Evolutionary conservation across 2,888 invertebrate species (phyloP).

Genomic region (Polylopha cassiicola): DNA sequence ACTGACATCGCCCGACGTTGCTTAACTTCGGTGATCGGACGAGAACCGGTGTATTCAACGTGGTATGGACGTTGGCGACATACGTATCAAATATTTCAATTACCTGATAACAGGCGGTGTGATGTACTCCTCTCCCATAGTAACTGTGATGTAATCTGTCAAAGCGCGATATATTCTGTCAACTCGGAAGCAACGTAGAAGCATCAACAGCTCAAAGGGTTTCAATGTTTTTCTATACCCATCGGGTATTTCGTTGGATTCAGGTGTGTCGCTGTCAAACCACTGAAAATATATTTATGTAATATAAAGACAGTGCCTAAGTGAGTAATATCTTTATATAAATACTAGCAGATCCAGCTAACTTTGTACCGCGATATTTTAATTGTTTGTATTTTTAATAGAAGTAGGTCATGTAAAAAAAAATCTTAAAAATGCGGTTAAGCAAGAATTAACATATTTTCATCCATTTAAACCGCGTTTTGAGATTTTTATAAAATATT

Average conservation of each 20-base stretch:
- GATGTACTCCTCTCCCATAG: conserved; percentile 92
- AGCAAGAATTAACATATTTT: neutral
- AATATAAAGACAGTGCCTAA: neutral
- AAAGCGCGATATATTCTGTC: conserved; percentile 93
- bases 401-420: conserved; percentile 2
- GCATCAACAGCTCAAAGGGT: conserved; percentile 85
- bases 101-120: conserved; percentile 89
- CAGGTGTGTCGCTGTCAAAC: conserved; percentile 91
- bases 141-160: conserved; percentile 86
- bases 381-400: too few relatives aligned
- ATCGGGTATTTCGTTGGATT: conserved; percentile 82
- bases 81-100: conserved; percentile 6
- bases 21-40: conserved; percentile 37
- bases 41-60: conserved; percentile 35
- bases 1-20: conserved; percentile 34
- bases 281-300: conserved; percentile 71
- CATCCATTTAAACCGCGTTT: neutral
- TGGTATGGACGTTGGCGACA: conserved; percentile 32
- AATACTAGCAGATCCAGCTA: too few relatives aligned
- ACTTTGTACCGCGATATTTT: too few relatives aligned
- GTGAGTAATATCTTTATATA: neutral
- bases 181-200: conserved; percentile 92
- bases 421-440: neutral
- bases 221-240: conserved; percentile 80
- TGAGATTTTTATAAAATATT: too few relatives aligned